These are phyloP conservation scores for Trididemnum miniatum DNA, from an alignment of 23 tunicate genomes.

Conservation along the genomic window DNA sequence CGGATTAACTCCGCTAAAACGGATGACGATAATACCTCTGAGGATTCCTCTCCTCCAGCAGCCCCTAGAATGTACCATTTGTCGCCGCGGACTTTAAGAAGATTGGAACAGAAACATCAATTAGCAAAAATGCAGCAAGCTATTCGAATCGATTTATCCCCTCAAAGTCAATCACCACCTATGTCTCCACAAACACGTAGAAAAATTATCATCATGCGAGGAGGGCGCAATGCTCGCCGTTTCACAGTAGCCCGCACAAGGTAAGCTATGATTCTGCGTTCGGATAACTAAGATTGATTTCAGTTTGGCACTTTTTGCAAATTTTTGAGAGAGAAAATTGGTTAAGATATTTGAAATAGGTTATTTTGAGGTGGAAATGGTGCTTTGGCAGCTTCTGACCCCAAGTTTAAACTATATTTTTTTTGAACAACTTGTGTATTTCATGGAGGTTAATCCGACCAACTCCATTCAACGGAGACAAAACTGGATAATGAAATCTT, in stretches of 20 bases:
- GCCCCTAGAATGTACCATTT: slow-evolving; percentile 20
- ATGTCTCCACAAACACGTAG: slow-evolving; percentile 70
- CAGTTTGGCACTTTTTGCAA: too few species aligned
- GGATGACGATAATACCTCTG: not conserved
- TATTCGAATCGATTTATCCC: slow-evolving; percentile 34
- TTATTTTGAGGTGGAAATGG: too few species aligned
- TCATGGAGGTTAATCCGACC: too few species aligned
- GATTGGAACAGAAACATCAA: slow-evolving; percentile 75
- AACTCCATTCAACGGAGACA: too few species aligned
- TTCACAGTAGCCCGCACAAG: slow-evolving; percentile 84
- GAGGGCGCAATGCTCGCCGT: slow-evolving; percentile 50
- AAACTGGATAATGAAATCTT: too few species aligned
- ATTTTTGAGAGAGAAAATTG: too few species aligned
- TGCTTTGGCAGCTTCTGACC: too few species aligned
- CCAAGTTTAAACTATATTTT: too few species aligned
- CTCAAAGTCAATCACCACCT: slow-evolving; percentile 67
- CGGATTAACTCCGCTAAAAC: not conserved
- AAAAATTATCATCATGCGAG: slow-evolving; percentile 47
- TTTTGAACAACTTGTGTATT: too few species aligned
- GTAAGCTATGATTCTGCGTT: too few species aligned
- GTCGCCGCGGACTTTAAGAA: slow-evolving; percentile 74
- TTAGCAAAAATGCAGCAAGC: slow-evolving; percentile 68
- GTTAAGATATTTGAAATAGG: too few species aligned
- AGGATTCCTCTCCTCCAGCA: not conserved
- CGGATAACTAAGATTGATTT: too few species aligned